phyloP scores from a whole-genome alignment of 2,888 invertebrate species.

The Himalopsyche anomala region DNA sequence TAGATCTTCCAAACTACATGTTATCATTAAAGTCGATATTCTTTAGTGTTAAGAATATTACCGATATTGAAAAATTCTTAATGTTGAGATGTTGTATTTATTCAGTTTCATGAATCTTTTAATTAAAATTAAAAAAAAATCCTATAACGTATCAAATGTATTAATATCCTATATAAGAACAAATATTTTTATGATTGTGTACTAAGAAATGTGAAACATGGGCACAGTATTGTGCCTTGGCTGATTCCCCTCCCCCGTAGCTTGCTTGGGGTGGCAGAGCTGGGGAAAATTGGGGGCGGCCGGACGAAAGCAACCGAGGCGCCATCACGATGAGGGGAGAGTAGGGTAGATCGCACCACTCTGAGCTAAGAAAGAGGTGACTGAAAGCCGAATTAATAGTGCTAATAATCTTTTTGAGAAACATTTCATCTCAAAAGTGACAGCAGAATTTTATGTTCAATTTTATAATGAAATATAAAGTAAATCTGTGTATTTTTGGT shows the following conservation, averaged over 20 bases:
- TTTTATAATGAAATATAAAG: not conserved
- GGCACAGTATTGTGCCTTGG: not conserved
- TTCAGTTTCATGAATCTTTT: too few relatives aligned
- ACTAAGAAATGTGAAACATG: not conserved
- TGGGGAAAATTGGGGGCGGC: conserved; percentile 30
- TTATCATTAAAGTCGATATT: too few relatives aligned
- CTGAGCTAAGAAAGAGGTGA: conserved; percentile 31
- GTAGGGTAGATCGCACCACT: not conserved
- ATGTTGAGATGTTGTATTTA: too few relatives aligned
- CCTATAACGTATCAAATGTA: too few relatives aligned
- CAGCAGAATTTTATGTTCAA: not conserved
- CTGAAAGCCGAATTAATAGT: conserved; percentile 35
- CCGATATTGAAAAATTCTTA: too few relatives aligned
- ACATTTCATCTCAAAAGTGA: not conserved
- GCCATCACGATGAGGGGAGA: conserved; percentile 49
- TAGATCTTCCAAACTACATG: too few relatives aligned
- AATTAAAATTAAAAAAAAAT: too few relatives aligned
- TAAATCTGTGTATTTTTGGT: too few relatives aligned
- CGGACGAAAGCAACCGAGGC: conserved; percentile 34
- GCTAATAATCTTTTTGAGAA: conserved; percentile 23
- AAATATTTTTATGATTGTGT: too few relatives aligned
- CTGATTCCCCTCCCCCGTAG: not conserved
- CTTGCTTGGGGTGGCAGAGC: conserved; percentile 11
- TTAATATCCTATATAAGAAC: too few relatives aligned
- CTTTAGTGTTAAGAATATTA: too few relatives aligned